phyloP scores from a whole-genome alignment of 2,888 invertebrate genomes.

The Ganaspis brasiliensis region DNA sequence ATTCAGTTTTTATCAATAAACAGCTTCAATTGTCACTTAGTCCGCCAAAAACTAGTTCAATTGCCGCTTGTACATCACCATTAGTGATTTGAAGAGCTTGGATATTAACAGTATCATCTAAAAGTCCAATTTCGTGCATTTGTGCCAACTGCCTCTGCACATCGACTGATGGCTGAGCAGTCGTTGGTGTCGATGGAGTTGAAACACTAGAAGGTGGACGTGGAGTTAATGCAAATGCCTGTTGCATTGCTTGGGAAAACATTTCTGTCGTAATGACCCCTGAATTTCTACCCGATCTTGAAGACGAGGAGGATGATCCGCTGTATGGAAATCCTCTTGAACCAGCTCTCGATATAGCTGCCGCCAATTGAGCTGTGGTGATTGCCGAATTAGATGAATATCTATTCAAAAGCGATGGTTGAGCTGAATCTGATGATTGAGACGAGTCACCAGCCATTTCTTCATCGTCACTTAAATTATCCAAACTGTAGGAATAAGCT shows the following conservation, averaged over 20 bases:
- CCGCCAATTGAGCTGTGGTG: conserved; percentile 88
- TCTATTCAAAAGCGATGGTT: conserved; percentile 65
- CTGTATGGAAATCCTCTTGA: conserved; percentile 70
- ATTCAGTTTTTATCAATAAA: too few relatives aligned
- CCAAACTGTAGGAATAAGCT: conserved; percentile 82
- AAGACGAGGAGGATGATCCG: conserved; percentile 66
- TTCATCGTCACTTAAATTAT: conserved; percentile 82
- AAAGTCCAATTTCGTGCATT: conserved; percentile 95
- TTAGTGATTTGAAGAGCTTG: conserved; percentile 90
- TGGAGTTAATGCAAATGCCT: conserved; percentile 83
- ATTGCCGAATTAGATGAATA: conserved; percentile 81
- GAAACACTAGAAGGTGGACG: conserved; percentile 67
- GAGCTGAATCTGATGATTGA: conserved; percentile 80
- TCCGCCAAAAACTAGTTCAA: conserved; percentile 92
- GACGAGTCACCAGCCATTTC: conserved; percentile 82
- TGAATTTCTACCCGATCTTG: conserved; percentile 66
- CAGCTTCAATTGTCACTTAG: conserved; percentile 73
- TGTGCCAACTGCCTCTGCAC: conserved; percentile 85
- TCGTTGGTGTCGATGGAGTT: conserved; percentile 65
- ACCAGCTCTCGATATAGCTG: conserved; percentile 86
- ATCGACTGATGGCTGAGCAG: conserved; percentile 66
- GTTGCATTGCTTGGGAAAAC: conserved; percentile 89
- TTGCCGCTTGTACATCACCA: conserved; percentile 95
- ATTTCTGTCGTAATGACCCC: conserved; percentile 88
- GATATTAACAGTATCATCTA: conserved; percentile 91